These are phyloP conservation scores for Perca flavescens DNA, from an alignment of 2,113 vertebrate genomes.

Conservation along the genomic window DNA sequence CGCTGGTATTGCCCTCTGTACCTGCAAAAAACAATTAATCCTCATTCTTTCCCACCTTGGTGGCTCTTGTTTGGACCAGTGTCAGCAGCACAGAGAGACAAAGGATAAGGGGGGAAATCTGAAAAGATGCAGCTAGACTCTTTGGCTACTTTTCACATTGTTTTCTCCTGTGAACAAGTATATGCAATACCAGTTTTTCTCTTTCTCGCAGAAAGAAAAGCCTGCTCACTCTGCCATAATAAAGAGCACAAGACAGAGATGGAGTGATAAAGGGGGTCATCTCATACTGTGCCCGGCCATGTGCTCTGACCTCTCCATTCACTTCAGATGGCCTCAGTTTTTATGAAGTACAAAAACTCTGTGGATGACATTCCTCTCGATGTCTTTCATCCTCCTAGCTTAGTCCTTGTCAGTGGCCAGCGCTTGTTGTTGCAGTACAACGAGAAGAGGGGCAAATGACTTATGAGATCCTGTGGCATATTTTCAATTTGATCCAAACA, in stretches of 20 bases:
- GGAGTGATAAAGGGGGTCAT: slow-evolving; percentile 41
- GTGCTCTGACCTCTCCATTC: slow-evolving; percentile 60
- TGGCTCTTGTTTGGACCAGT: slow-evolving; percentile 44
- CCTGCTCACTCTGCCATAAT: slow-evolving; percentile 40
- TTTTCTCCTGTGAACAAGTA: slow-evolving; percentile 49
- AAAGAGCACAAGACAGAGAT: slow-evolving; percentile 51
- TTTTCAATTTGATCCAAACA: slow-evolving; percentile 42
- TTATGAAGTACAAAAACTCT: slow-evolving; percentile 55
- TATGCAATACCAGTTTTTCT: slow-evolving; percentile 22
- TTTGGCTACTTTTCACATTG: slow-evolving; percentile 39
- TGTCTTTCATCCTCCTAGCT: slow-evolving; percentile 43
- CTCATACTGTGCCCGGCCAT: slow-evolving; percentile 38
- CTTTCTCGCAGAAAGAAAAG: slow-evolving; percentile 21
- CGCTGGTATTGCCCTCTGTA: slow-evolving; percentile 69
- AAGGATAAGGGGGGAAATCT: slow-evolving; percentile 8
- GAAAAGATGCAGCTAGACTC: slow-evolving; percentile 35
- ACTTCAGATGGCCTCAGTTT: slow-evolving; percentile 37
- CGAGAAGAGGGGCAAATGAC: slow-evolving; percentile 4
- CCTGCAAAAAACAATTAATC: slow-evolving; percentile 82
- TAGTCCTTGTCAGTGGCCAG: slow-evolving; percentile 10
- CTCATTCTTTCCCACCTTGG: slow-evolving; percentile 39
- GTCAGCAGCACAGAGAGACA: slow-evolving; percentile 37
- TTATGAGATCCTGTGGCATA: neutral
- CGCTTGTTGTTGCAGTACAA: slow-evolving; percentile 3
- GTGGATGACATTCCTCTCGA: slow-evolving; percentile 22